phyloP scores from a whole-genome alignment of 2,113 vertebrate species.

The Sclerurus mexicanus region DNA sequence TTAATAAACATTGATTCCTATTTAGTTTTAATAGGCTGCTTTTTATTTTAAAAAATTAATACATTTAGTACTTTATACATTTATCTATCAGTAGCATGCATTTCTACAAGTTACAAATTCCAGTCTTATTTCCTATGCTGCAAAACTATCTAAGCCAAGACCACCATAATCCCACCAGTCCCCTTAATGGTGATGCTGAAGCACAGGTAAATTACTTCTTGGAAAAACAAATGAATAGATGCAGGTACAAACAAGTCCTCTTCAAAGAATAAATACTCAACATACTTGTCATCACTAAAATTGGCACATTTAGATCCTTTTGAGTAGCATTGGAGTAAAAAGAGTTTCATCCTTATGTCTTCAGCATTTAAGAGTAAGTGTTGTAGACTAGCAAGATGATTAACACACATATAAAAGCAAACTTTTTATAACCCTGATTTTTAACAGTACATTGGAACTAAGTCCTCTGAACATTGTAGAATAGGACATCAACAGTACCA shows the following conservation, averaged over 20 bases:
- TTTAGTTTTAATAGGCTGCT: constrained; percentile 14
- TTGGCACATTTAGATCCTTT: not conserved
- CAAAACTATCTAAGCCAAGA: not conserved
- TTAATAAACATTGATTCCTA: not conserved
- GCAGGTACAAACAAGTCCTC: not conserved
- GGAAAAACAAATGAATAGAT: not conserved
- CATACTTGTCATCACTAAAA: not conserved
- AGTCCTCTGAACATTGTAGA: not conserved
- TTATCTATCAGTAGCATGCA: not conserved
- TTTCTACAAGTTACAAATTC: not conserved
- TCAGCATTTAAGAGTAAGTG: not conserved
- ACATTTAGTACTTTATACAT: not conserved
- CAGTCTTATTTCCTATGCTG: not conserved
- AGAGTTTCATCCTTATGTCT: not conserved
- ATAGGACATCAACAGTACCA: not conserved
- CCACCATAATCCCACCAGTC: not conserved
- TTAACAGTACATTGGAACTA: not conserved
- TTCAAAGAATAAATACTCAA: not conserved
- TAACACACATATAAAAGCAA: not conserved
- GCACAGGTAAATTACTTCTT: not conserved
- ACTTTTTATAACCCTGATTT: not conserved
- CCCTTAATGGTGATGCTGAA: constrained; percentile 40
- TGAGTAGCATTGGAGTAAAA: not conserved
- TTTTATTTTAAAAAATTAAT: constrained; percentile 14
- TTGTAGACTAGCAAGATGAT: not conserved